Evolutionary conservation across 2,888 invertebrate species (phyloP).

Genomic region (Aethes cnicana): DNA sequence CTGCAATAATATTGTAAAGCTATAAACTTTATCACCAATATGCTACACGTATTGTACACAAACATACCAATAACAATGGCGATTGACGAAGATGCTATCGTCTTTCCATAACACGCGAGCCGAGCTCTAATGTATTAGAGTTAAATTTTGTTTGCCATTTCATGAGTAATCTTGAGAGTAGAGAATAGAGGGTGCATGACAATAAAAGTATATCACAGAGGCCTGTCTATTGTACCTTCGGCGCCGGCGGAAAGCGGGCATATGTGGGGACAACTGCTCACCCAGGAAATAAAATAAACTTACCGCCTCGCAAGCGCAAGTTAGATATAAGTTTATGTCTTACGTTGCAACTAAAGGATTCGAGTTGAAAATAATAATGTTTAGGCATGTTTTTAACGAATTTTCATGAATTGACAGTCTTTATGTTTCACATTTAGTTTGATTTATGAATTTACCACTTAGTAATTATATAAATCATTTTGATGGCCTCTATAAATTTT

Average conservation of each 20-base stretch:
- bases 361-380: no score
- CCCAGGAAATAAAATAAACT: conserved; percentile 72
- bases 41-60: conserved; percentile 2
- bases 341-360: not conserved
- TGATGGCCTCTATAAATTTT: no score
- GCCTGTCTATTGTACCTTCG: conserved; percentile 70
- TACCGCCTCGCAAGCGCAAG: conserved; percentile 45
- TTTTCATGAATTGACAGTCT: no score
- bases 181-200: conserved; percentile 73
- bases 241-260: conserved; percentile 79
- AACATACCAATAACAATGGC: not conserved
- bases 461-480: no score
- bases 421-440: no score
- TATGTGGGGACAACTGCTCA: conserved; percentile 72
- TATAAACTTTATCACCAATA: conserved; percentile 22
- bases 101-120: not conserved
- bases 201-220: conserved; percentile 81
- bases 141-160: conserved; percentile 47
- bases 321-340: conserved; percentile 16
- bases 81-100: not conserved
- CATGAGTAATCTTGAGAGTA: conserved; percentile 59
- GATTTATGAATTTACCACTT: no score
- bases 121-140: conserved; percentile 36
- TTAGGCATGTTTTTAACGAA: no score
- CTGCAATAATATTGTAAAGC: conserved; percentile 26